These are phyloP conservation scores for Phyllopteryx taeniolatus DNA, from an alignment of 2,113 vertebrate species.

Conservation along the genomic window DNA sequence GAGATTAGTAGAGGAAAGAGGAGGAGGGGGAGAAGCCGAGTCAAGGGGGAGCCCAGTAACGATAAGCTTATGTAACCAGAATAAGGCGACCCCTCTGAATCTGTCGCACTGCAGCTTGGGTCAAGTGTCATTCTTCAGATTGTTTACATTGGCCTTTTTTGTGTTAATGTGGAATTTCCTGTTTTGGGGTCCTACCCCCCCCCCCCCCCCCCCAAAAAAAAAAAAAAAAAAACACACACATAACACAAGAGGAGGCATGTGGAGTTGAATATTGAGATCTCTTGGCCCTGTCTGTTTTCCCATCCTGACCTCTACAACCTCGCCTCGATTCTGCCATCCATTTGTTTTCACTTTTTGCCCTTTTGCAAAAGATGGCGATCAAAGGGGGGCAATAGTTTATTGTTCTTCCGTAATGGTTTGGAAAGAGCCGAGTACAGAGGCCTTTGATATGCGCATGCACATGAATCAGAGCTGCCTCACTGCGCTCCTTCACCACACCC, in stretches of 20 bases:
- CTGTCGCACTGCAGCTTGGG: slow-evolving; percentile 44
- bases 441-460: slow-evolving; percentile 65
- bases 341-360: slow-evolving; percentile 56
- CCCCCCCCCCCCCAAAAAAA: background rate
- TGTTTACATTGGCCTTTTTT: slow-evolving; percentile 70
- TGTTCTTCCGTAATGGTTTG: slow-evolving; percentile 74
- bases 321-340: slow-evolving; percentile 47
- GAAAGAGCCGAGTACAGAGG: slow-evolving; percentile 67
- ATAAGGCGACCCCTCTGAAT: slow-evolving; percentile 45
- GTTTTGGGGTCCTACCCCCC: slow-evolving; percentile 54
- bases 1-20: slow-evolving; percentile 33
- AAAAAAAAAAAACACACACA: slow-evolving; percentile 1
- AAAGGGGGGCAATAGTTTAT: slow-evolving; percentile 66
- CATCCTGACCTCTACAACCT: slow-evolving; percentile 32
- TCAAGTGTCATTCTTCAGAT: slow-evolving; percentile 68
- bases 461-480: slow-evolving; percentile 65
- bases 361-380: slow-evolving; percentile 56
- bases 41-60: slow-evolving; percentile 31
- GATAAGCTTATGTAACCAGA: slow-evolving; percentile 65
- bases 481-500: slow-evolving; percentile 28
- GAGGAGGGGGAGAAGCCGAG: slow-evolving; percentile 12
- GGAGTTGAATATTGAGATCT: slow-evolving; percentile 48
- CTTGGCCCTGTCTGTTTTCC: slow-evolving; percentile 40
- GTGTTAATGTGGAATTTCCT: slow-evolving; percentile 76
- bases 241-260: slow-evolving; percentile 33